These are phyloP conservation scores for Pomacea maculata DNA, from an alignment of 1,140 invertebrate species.

Conservation along the genomic window DNA sequence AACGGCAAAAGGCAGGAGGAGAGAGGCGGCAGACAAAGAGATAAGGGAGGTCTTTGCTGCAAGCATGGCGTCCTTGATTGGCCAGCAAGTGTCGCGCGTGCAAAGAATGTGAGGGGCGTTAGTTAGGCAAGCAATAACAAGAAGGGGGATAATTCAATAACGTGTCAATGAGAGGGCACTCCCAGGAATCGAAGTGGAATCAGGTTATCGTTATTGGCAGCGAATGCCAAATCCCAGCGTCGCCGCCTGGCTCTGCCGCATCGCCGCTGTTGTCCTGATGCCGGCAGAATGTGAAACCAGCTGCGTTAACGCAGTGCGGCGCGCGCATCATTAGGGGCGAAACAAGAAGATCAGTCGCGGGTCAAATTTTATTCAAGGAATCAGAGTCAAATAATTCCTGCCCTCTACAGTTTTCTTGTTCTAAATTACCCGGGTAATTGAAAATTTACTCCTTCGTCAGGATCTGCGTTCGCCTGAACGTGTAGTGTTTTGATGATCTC, in stretches of 20 bases:
- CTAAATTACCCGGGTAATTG: slow-evolving; percentile 16
- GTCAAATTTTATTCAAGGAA: slow-evolving; percentile 23
- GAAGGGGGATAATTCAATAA: slow-evolving; percentile 23
- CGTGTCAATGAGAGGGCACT: slow-evolving; percentile 19
- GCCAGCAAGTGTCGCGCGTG: background rate
- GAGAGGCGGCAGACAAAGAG: background rate
- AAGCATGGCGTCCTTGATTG: slow-evolving; percentile 4
- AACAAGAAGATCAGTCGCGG: slow-evolving; percentile 21
- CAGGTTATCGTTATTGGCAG: slow-evolving; percentile 19
- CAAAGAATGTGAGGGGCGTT: slow-evolving; percentile 18
- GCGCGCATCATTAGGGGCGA: slow-evolving; percentile 7
- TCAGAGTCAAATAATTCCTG: slow-evolving; percentile 23
- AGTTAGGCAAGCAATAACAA: slow-evolving; percentile 25
- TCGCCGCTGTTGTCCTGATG: too few species aligned
- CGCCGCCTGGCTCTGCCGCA: too few species aligned
- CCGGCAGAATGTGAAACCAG: too few species aligned
- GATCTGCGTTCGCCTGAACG: background rate
- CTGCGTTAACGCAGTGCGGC: background rate
- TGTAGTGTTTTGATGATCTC: slow-evolving; percentile 11
- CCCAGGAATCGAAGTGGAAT: slow-evolving; percentile 22
- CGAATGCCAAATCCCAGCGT: slow-evolving; percentile 12
- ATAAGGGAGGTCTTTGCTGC: background rate
- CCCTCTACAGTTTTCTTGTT: slow-evolving; percentile 17
- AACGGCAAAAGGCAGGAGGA: too few species aligned
- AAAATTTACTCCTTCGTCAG: slow-evolving; percentile 22